Evolutionary conservation across 2,113 vertebrate species (phyloP).

Genomic region (Xyrauchen texanus): DNA sequence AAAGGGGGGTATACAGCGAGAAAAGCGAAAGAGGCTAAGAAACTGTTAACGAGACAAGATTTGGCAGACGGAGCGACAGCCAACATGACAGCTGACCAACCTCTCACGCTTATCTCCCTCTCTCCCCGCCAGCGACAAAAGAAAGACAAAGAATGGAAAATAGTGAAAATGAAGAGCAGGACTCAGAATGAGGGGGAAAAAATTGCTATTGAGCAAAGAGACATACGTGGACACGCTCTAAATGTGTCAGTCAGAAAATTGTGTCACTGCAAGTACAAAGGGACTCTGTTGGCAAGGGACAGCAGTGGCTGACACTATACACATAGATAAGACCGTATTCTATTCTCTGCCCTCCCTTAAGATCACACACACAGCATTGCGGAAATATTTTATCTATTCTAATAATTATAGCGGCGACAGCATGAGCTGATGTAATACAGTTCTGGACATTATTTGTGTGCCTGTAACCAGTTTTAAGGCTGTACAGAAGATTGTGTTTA

Average conservation of each 20-base stretch:
- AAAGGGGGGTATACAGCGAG: background rate
- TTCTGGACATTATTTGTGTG: too few species aligned
- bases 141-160: background rate
- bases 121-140: background rate
- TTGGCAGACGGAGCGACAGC: background rate
- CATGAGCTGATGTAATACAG: too few species aligned
- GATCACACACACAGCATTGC: too few species aligned
- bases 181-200: background rate
- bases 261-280: constrained; percentile 14
- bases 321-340: background rate
- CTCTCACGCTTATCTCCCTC: too few species aligned
- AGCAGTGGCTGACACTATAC: constrained; percentile 24
- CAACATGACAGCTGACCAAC: background rate
- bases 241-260: background rate
- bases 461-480: too few species aligned
- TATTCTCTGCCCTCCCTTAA: background rate
- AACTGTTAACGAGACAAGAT: background rate
- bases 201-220: background rate
- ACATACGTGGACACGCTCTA: background rate
- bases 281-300: constrained; percentile 29
- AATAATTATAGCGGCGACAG: too few species aligned
- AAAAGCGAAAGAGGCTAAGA: background rate
- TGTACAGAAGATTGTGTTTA: too few species aligned
- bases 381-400: too few species aligned
- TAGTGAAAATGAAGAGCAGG: background rate